These are phyloP conservation scores for Pseudococcus jackbeardsleyi DNA, from an alignment of 2,888 invertebrate genomes.

Conservation along the genomic window DNA sequence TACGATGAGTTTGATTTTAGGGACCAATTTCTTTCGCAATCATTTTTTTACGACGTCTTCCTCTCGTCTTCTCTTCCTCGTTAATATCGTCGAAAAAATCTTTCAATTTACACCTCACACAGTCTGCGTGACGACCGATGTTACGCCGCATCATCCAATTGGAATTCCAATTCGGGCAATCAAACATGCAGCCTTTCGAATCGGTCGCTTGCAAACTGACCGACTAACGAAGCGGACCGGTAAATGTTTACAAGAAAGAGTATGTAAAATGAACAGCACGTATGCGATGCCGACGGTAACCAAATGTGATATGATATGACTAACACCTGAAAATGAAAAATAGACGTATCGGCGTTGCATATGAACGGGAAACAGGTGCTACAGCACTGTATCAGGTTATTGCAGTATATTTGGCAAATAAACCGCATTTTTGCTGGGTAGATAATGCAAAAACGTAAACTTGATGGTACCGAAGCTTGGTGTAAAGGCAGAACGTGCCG, in stretches of 20 bases:
- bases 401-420: neutral
- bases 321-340: constrained; percentile 11
- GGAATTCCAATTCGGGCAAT: neutral
- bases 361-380: neutral
- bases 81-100: neutral
- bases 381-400: neutral
- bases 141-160: neutral
- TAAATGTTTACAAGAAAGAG: neutral
- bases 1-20: neutral
- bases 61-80: neutral
- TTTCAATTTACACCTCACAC: neutral
- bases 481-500: neutral
- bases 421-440: constrained; percentile 2
- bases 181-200: constrained; percentile 12
- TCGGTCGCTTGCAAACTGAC: neutral
- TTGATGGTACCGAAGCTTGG: neutral
- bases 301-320: neutral
- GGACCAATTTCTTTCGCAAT: neutral
- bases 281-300: neutral
- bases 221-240: constrained; percentile 3
- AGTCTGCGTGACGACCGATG: neutral
- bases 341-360: constrained; percentile 35
- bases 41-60: neutral
- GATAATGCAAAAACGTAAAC: neutral
- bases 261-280: neutral